phyloP scores from a whole-genome alignment of 2,113 vertebrate species.

The Nothocercus julius region DNA sequence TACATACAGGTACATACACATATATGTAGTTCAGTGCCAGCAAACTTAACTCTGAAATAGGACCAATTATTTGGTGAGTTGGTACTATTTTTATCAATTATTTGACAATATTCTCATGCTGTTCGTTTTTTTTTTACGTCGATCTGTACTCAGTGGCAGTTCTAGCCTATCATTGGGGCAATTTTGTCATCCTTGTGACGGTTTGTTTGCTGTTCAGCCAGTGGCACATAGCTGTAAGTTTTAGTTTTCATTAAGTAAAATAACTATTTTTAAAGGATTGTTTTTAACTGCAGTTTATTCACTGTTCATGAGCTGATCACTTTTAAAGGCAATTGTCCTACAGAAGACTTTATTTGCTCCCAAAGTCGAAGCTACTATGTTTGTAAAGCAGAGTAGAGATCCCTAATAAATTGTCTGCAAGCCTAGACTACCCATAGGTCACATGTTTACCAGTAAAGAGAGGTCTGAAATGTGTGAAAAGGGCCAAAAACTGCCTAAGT shows the following conservation, averaged over 20 bases:
- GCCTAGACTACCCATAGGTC: background rate
- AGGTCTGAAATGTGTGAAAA: background rate
- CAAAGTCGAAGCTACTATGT: background rate
- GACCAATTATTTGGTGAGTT: background rate
- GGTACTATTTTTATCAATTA: background rate
- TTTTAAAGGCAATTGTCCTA: background rate
- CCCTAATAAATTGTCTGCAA: background rate
- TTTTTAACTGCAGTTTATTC: background rate
- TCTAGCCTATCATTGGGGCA: background rate
- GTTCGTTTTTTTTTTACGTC: background rate
- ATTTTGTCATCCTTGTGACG: accelerated
- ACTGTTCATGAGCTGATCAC: background rate
- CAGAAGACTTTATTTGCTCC: background rate
- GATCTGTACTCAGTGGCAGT: accelerated
- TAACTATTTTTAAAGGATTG: background rate
- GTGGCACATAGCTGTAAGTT: background rate
- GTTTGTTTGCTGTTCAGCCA: background rate
- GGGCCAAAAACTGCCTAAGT: background rate
- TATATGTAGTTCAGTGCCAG: background rate
- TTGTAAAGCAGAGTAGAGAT: background rate
- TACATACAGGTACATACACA: no score
- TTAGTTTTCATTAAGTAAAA: background rate
- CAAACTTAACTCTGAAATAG: background rate
- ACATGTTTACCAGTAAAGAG: background rate
- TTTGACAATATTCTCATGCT: background rate